These are phyloP conservation scores for Sphyrna mokarran DNA, from an alignment of 2,113 vertebrate species.

Conservation along the genomic window DNA sequence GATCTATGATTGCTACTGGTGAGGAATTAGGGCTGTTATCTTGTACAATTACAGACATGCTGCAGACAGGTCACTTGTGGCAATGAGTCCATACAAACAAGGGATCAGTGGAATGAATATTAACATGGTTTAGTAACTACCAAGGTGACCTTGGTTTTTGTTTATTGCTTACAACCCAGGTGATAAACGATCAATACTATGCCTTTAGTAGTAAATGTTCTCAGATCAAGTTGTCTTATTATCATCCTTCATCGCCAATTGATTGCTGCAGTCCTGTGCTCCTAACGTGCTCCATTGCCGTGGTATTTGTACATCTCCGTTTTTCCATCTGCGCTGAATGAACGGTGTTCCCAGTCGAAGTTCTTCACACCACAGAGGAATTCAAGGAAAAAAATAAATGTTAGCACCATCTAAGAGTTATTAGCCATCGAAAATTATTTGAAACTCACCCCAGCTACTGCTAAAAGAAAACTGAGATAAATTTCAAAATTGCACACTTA, in stretches of 20 bases:
- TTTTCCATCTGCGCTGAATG: background rate
- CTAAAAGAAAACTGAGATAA: background rate
- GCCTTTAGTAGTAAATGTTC: conserved; percentile 18
- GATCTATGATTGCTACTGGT: background rate
- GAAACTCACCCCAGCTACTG: background rate
- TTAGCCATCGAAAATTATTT: background rate
- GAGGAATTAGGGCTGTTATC: background rate
- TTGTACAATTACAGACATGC: background rate
- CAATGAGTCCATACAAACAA: background rate
- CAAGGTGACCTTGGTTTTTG: conserved; percentile 11
- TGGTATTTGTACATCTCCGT: background rate
- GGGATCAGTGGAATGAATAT: conserved; percentile 20
- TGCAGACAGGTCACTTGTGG: conserved; percentile 17
- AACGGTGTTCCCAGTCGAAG: background rate
- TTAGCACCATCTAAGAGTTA: background rate
- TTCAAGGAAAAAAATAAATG: background rate
- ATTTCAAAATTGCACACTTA: background rate
- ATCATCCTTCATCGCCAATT: background rate
- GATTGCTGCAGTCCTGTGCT: background rate
- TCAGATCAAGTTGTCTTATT: conserved; percentile 32
- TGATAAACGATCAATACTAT: conserved; percentile 16
- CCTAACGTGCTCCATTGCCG: background rate
- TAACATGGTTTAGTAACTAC: background rate
- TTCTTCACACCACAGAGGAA: background rate
- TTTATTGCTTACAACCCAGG: background rate